These are phyloP conservation scores for Pseudocheirus occidentalis DNA, from an alignment of 2,797 vertebrate genomes.

Conservation along the genomic window DNA sequence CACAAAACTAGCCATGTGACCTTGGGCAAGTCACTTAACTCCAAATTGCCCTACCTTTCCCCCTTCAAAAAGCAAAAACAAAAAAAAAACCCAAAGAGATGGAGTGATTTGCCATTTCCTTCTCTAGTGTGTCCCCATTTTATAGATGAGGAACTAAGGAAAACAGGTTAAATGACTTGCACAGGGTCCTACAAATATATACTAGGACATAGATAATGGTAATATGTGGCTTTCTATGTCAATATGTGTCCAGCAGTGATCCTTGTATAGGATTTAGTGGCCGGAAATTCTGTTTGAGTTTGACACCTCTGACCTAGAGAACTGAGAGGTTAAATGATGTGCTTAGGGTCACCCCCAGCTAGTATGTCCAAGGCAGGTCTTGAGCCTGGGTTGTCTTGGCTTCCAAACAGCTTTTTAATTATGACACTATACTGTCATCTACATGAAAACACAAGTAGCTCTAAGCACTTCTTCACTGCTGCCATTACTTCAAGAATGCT, in stretches of 20 bases:
- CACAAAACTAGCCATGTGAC: too few species aligned
- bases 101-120: background rate
- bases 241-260: background rate
- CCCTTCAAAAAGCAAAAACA: too few species aligned
- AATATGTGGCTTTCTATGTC: background rate
- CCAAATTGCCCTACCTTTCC: too few species aligned
- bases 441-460: slow-evolving; percentile 26
- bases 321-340: background rate
- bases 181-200: background rate
- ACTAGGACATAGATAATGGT: background rate
- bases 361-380: background rate
- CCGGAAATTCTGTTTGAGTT: background rate
- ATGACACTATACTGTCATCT: background rate
- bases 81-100: background rate
- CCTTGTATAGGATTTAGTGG: background rate
- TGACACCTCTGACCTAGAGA: background rate
- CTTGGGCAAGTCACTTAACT: too few species aligned
- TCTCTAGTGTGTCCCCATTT: background rate
- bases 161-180: background rate
- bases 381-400: background rate
- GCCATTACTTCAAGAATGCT: slow-evolving; percentile 3
- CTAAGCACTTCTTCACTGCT: background rate
- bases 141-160: background rate
- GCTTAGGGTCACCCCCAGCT: background rate
- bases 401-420: background rate